Percentiles rank a stretch among this genome's conserved stretches.
Conservation (phyloP, 2,797 vertebrate species). For the Loris lydekkerianus region DNA sequence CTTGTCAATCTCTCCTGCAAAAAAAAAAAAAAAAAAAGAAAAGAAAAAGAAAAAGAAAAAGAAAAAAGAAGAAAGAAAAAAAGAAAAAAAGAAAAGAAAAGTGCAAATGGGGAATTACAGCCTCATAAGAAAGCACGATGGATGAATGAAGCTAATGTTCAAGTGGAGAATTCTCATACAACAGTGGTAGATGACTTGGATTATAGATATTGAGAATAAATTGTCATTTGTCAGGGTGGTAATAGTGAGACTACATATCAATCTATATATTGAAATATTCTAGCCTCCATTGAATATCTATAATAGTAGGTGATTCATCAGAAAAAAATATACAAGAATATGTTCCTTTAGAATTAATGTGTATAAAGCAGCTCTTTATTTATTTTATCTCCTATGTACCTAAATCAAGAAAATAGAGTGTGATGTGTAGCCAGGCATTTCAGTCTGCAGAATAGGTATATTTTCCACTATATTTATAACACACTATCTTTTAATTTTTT, state of each 20-base stretch:
- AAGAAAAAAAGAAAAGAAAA: background rate
- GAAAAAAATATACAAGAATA: background rate
- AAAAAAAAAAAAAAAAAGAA: constrained; percentile 19
- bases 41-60: background rate
- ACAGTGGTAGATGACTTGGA: background rate
- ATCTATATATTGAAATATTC: background rate
- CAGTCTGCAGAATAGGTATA: background rate
- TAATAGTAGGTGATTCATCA: background rate
- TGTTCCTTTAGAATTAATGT: background rate
- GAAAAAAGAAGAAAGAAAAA: background rate
- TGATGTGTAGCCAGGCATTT: background rate
- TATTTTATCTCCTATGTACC: background rate
- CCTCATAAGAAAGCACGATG: background rate
- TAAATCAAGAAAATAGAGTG: background rate
- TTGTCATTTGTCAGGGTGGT: background rate
- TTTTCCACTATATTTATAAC: background rate
- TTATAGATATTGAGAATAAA: background rate
- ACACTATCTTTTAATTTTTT: background rate
- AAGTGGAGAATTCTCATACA: background rate
- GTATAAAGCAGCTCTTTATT: background rate
- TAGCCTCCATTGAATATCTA: background rate
- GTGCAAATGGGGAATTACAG: background rate
- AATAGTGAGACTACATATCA: background rate
- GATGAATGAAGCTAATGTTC: background rate
- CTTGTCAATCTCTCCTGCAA: background rate